These are phyloP conservation scores for Heliothis peltigera DNA, from an alignment of 2,888 invertebrate species.

Conservation along the genomic window DNA sequence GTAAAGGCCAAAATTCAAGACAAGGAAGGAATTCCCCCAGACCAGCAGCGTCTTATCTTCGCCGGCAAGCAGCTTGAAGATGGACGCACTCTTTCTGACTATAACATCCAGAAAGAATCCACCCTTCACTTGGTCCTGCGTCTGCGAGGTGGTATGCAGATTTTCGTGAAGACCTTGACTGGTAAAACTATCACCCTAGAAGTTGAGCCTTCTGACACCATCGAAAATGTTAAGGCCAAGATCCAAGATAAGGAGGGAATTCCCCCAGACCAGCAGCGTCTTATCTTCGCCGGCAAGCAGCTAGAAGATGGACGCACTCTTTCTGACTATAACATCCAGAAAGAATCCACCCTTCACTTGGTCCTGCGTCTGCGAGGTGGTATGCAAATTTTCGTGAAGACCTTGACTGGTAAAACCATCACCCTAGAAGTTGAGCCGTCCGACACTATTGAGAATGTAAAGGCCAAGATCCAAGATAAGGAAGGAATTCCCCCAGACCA, in stretches of 20 bases:
- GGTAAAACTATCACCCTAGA: too few species aligned
- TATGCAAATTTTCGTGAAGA: conserved; percentile 80
- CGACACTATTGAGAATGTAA: conserved; percentile 79
- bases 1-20: conserved; percentile 83
- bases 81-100: too few species aligned
- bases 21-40: conserved; percentile 80
- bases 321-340: conserved; percentile 82
- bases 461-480: conserved; percentile 81
- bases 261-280: conserved; percentile 78
- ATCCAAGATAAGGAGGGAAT: conserved; percentile 81
- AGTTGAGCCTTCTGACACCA: too few species aligned
- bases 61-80: too few species aligned
- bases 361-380: conserved; percentile 80
- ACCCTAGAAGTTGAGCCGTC: conserved; percentile 77
- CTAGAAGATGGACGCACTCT: conserved; percentile 81
- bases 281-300: conserved; percentile 81
- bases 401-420: conserved; percentile 78
- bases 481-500: conserved; percentile 81
- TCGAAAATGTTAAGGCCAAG: too few species aligned
- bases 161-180: too few species aligned
- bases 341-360: conserved; percentile 80
- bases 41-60: conserved; percentile 79
- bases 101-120: too few species aligned
- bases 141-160: too few species aligned
- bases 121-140: too few species aligned